phyloP scores from a whole-genome alignment of 2,797 vertebrate genomes.

The Hydrophis major region DNA sequence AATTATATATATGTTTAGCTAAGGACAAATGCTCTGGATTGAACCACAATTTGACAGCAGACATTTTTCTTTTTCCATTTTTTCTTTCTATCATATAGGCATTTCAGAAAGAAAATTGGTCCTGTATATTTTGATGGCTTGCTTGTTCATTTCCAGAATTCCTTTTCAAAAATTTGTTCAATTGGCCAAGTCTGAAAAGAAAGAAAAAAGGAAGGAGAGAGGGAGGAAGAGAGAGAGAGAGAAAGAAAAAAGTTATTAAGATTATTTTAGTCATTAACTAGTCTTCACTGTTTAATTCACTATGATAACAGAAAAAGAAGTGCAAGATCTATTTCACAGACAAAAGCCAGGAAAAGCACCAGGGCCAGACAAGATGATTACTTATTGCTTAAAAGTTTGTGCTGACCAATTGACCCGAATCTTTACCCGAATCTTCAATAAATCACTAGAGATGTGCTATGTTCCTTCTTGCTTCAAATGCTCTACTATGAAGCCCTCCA shows the following conservation, averaged over 20 bases:
- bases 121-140: conserved; percentile 46
- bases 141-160: conserved; percentile 45
- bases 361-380: too few species aligned
- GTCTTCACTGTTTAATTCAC: background rate
- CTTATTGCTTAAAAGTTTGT: too few species aligned
- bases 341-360: too few species aligned
- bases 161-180: conserved; percentile 8
- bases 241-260: background rate
- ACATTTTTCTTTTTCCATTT: conserved; percentile 23
- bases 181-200: conserved; percentile 57
- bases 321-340: too few species aligned
- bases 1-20: background rate
- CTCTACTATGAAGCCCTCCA: too few species aligned
- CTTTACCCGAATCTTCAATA: too few species aligned
- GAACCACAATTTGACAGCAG: conserved; percentile 23
- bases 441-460: too few species aligned
- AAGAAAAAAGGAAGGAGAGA: background rate
- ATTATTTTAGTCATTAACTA: background rate
- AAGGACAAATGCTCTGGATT: conserved; percentile 12
- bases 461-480: too few species aligned
- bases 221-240: background rate
- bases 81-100: conserved; percentile 30
- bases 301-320: too few species aligned
- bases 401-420: too few species aligned
- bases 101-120: conserved; percentile 31